A percentile compares a stretch with the other conserved stretches of the same genome.
Evolutionary conservation across 2,888 invertebrate species (phyloP).

Genomic region (Ectobius pallidus): DNA sequence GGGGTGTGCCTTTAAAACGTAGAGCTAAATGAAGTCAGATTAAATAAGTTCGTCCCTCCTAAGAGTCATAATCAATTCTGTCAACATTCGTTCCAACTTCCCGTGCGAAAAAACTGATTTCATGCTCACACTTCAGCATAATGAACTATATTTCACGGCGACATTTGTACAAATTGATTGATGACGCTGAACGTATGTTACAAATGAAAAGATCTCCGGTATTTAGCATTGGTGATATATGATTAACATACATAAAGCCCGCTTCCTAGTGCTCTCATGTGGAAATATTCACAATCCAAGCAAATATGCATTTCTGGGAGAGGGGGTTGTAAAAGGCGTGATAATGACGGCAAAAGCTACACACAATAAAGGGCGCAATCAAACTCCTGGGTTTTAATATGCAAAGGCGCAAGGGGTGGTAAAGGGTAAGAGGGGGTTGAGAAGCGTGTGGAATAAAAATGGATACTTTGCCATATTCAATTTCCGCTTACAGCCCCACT

Average conservation of each 20-base stretch:
- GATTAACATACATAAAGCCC: conserved; percentile 4
- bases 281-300: too few relatives aligned
- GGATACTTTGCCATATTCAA: conserved; percentile 34
- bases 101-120: too few relatives aligned
- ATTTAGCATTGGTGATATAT: conserved; percentile 10
- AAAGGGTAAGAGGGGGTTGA: conserved; percentile 2
- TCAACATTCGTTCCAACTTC: too few relatives aligned
- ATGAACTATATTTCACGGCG: too few relatives aligned
- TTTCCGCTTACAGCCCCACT: conserved; percentile 36
- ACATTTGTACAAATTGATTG: not conserved
- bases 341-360: conserved; percentile 14
- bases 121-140: too few relatives aligned
- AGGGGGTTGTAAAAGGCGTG: not conserved
- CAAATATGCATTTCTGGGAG: too few relatives aligned
- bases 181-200: not conserved
- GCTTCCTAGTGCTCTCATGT: not conserved
- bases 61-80: too few relatives aligned
- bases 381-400: conserved; percentile 24
- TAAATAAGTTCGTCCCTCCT: too few relatives aligned
- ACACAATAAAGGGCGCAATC: conserved; percentile 20
- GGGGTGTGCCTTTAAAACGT: too few relatives aligned
- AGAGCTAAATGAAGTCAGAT: too few relatives aligned
- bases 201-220: not conserved
- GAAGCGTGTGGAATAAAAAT: conserved; percentile 20
- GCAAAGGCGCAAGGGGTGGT: conserved; percentile 24